A percentile compares a stretch with the other conserved stretches of the same genome.
These are phyloP conservation scores for Pediacus dermestoides DNA, from an alignment of 2,888 invertebrate species.

Conservation along the genomic window DNA sequence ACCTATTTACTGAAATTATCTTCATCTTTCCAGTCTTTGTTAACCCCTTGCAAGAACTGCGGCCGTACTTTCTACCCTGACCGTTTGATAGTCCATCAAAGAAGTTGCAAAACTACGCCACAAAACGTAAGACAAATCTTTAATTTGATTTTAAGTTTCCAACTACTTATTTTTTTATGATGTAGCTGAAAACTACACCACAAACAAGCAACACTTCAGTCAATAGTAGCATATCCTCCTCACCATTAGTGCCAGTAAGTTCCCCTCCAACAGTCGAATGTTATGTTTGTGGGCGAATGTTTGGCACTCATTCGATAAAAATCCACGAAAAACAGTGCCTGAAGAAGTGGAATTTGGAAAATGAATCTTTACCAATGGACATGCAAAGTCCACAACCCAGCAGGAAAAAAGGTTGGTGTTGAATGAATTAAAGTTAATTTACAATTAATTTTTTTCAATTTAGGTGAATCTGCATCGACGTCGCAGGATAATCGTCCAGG, in stretches of 20 bases:
- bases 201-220: conserved; percentile 42
- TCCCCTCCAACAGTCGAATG: conserved; percentile 51
- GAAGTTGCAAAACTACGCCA: conserved; percentile 46
- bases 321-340: conserved; percentile 68
- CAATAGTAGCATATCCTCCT: conserved; percentile 14
- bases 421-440: too few species aligned
- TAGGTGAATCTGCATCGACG: too few species aligned
- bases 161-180: not conserved
- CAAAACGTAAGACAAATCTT: conserved; percentile 28
- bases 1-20: conserved; percentile 7
- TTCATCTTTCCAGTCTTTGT: conserved; percentile 49
- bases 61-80: conserved; percentile 68
- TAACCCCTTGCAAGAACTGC: conserved; percentile 63
- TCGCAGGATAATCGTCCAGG: conserved; percentile 5
- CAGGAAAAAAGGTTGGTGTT: conserved; percentile 22
- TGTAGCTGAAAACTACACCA: conserved; percentile 38
- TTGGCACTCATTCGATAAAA: conserved; percentile 60
- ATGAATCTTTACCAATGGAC: conserved; percentile 54
- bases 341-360: conserved; percentile 60
- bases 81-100: conserved; percentile 59
- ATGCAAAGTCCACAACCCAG: conserved; percentile 28
- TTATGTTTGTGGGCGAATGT: conserved; percentile 63
- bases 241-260: conserved; percentile 14
- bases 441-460: too few species aligned
- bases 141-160: conserved; percentile 33